Evolutionary conservation across 2,113 vertebrate species (phyloP).

Genomic region (Pedetes capensis): DNA sequence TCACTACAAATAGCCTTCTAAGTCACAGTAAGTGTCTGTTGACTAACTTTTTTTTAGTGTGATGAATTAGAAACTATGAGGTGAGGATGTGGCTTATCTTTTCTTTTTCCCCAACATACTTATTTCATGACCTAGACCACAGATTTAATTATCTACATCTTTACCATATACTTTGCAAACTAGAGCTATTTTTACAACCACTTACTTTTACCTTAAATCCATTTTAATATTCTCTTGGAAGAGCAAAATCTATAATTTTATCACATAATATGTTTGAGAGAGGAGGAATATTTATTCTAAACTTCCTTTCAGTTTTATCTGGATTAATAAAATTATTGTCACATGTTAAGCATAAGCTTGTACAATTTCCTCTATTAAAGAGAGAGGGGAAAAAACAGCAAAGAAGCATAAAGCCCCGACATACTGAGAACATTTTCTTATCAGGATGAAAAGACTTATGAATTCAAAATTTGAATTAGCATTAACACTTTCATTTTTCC

Average conservation of each 20-base stretch:
- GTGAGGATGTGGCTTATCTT: neutral
- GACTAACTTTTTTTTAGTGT: neutral
- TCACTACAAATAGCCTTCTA: neutral
- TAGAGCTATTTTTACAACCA: neutral
- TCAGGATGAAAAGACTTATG: neutral
- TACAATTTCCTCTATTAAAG: neutral
- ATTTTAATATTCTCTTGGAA: neutral
- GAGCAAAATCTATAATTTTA: neutral
- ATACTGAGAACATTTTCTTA: neutral
- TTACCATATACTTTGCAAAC: neutral
- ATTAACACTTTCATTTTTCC: neutral
- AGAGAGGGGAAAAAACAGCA: neutral
- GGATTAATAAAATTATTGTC: conserved; percentile 20
- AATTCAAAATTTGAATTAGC: neutral
- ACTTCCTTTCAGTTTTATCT: neutral
- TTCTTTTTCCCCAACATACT: neutral
- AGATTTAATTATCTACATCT: conserved; percentile 35
- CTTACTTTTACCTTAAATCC: conserved; percentile 7
- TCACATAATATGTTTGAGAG: neutral
- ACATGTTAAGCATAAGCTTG: neutral
- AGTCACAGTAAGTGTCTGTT: neutral
- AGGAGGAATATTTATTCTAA: neutral
- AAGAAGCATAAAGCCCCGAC: neutral
- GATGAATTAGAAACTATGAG: neutral
- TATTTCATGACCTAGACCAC: neutral